phyloP scores from a whole-genome alignment of 2,113 vertebrate species.

The Mirounga angustirostris region DNA sequence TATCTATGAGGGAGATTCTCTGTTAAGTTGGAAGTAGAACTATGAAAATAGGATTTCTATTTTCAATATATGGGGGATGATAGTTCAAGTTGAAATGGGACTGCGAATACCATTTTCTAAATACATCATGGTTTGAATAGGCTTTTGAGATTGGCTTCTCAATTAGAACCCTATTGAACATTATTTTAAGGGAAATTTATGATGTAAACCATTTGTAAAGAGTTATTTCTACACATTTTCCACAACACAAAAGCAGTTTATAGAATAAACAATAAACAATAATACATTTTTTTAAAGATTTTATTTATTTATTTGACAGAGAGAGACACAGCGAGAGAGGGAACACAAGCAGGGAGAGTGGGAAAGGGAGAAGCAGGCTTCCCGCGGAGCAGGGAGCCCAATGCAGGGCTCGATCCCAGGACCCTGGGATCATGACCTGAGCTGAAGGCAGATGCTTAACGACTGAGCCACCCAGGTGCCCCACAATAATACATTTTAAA shows the following conservation, averaged over 20 bases:
- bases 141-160: not conserved
- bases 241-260: not conserved
- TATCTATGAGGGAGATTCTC: not conserved
- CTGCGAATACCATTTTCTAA: conserved; percentile 32
- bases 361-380: too few species aligned
- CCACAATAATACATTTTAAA: not conserved
- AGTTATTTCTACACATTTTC: not conserved
- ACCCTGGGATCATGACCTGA: too few species aligned
- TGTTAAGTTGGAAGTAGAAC: not conserved
- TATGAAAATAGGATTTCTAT: conserved; percentile 55
- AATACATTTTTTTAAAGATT: not conserved
- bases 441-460: too few species aligned
- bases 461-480: too few species aligned
- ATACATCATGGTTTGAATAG: conserved; percentile 6
- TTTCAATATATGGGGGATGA: conserved; percentile 44
- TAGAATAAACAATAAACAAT: not conserved
- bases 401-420: too few species aligned
- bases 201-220: not conserved
- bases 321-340: too few species aligned
- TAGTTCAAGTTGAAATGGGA: not conserved
- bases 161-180: not conserved
- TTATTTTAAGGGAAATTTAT: conserved; percentile 41
- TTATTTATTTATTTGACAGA: too few species aligned
- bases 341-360: too few species aligned
- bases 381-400: too few species aligned